Evolutionary conservation across 1,140 invertebrate species (phyloP), one percentile per base, ranked within the genome.

Genomic region (Hormaphis cornu): DNA sequence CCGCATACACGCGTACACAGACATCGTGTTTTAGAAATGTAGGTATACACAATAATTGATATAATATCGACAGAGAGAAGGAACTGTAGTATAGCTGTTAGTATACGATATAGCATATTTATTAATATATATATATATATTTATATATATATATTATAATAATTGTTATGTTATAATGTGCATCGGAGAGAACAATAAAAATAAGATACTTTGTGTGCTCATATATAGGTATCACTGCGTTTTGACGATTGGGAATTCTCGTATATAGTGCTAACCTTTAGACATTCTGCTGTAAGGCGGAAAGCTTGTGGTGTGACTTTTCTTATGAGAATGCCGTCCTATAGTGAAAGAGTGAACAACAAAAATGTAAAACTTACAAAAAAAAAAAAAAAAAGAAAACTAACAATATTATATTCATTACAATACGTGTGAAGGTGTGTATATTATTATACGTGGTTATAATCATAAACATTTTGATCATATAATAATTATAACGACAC

Each of bases 241-340:
- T 50, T 66, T 46, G 14, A 40, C n/a, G 42, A 46, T 30, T n/a
- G 40, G 58, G 44, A 30, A 48, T 66, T 66, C 50, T 66, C 28
- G n/a, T 46, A 10, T n/a, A 48, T 50, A 30, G 61, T 50, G 61
- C 61, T 66, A 66, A 66, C 61, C 61, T 66, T 66, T 66, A 10
- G 42, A n/a, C n/a, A n/a, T 66, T 50, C 61, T 66, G 61, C 50
- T 66, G 58, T 61, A 61, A 20, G 61, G 61, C n/a, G 44, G 61
- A 66, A 66, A 66, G 33, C 61, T 66, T 28, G 59, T 48, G 44
- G 59, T 63, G 59, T 63, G 28, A 63, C 28, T 63, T 66, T 66
- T 66, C 61, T 66, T 66, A 66, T 66, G 61, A 28, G 61, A 66
- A 66, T 66, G 61, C 12, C 61, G 61, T 66, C 61, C 61, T 66